Percentiles rank a stretch among this genome's conserved stretches.
Conservation (phyloP, 2,888 invertebrate species). For the Cheilosia urbana region DNA sequence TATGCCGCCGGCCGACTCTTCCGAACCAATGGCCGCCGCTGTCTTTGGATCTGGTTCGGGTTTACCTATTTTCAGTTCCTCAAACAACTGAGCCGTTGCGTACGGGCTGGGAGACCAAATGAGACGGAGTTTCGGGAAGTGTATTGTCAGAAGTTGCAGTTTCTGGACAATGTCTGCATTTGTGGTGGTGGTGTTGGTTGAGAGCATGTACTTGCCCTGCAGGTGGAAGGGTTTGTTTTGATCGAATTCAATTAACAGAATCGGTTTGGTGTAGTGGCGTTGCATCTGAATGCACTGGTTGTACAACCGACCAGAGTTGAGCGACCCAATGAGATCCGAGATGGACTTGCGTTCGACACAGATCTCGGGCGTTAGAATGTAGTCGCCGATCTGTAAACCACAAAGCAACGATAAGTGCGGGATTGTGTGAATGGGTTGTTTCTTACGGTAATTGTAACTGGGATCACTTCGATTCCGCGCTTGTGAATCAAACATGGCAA, state of each 20-base stretch:
- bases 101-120: conserved; percentile 99
- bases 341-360: conserved; percentile 98
- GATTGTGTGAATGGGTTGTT: background rate
- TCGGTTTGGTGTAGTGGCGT: conserved; percentile 93
- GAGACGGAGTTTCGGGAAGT: conserved; percentile 95
- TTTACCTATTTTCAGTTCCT: conserved; percentile 95
- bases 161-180: conserved; percentile 93
- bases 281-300: conserved; percentile 98
- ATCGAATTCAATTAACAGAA: conserved; percentile 98
- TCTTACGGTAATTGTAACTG: conserved; percentile 90
- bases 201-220: conserved; percentile 93
- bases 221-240: conserved; percentile 95
- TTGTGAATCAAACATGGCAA: conserved; percentile 96
- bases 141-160: conserved; percentile 95
- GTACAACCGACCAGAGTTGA: conserved; percentile 97
- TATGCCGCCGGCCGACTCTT: conserved; percentile 84
- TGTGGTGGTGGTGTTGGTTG: conserved; percentile 87
- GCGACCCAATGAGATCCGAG: conserved; percentile 97
- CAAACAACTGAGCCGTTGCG: conserved; percentile 97
- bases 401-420: conserved; percentile 37
- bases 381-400: conserved; percentile 94
- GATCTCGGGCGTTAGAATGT: conserved; percentile 97
- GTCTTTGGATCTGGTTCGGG: conserved; percentile 90
- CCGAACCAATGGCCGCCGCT: conserved; percentile 90
- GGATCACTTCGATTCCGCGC: conserved; percentile 95